Evolutionary conservation across 2,888 invertebrate species (phyloP).

Genomic region (Apotomis capreana): DNA sequence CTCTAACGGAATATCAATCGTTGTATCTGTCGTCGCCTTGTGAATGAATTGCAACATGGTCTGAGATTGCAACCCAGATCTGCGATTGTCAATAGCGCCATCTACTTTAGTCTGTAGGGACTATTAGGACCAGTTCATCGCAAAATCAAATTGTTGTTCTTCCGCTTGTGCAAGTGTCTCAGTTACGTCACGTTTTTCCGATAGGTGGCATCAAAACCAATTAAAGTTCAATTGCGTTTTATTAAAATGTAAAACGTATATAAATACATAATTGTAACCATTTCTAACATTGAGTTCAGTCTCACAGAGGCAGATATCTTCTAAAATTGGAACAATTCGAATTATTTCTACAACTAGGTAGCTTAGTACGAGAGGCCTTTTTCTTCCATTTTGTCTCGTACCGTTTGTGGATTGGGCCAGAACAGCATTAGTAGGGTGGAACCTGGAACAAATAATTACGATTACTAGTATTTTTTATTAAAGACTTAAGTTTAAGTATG

Average conservation of each 20-base stretch:
- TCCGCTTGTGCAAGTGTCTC: not conserved
- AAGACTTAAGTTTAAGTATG: too few species aligned
- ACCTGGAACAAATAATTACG: conserved; percentile 55
- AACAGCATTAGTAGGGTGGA: conserved; percentile 70
- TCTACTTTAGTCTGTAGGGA: not conserved
- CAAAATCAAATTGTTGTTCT: not conserved
- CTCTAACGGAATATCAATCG: too few species aligned
- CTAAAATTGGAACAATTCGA: conserved; percentile 27
- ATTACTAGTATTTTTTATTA: too few species aligned
- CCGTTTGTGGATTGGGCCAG: conserved; percentile 72
- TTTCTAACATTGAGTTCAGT: conserved; percentile 45
- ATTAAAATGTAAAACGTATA: conserved; percentile 36
- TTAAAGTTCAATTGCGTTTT: conserved; percentile 37
- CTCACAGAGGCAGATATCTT: conserved; percentile 40
- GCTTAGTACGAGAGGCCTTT: conserved; percentile 68
- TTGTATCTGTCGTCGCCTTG: too few species aligned
- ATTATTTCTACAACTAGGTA: conserved; percentile 15
- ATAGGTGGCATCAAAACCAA: conserved; percentile 34
- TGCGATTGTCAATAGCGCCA: too few species aligned
- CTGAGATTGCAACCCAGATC: too few species aligned
- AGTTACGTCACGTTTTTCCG: conserved; percentile 35
- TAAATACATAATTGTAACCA: conserved; percentile 41
- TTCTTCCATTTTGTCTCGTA: conserved; percentile 67
- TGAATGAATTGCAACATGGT: too few species aligned
- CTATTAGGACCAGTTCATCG: not conserved